phyloP scores from a whole-genome alignment of 2,888 invertebrate species.

The Nasonovia ribisnigri region DNA sequence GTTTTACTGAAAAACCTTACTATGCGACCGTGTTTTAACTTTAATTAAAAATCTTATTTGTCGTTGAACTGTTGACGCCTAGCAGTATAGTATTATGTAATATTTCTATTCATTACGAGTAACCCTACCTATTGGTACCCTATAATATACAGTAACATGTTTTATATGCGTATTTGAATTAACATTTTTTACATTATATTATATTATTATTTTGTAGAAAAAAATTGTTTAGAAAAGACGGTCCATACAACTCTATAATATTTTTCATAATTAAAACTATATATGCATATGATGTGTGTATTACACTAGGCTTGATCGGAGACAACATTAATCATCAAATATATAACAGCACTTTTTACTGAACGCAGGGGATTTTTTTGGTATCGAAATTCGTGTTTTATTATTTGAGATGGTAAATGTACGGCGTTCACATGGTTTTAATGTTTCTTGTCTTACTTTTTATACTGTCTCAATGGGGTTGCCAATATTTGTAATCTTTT shows the following conservation, averaged over 20 bases:
- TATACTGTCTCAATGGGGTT: neutral
- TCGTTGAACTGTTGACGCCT: neutral
- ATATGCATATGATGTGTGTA: neutral
- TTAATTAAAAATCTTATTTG: neutral
- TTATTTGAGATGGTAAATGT: neutral
- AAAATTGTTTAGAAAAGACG: neutral
- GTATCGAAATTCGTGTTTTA: neutral
- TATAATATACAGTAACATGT: neutral
- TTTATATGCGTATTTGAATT: neutral
- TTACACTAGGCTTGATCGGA: neutral
- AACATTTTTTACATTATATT: neutral
- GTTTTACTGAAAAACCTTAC: neutral
- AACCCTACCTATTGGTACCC: neutral
- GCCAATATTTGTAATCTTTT: neutral
- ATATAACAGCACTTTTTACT: neutral
- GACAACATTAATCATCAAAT: neutral
- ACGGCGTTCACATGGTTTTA: neutral
- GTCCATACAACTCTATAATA: neutral
- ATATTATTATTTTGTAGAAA: neutral
- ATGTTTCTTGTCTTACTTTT: neutral
- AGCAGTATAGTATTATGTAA: neutral
- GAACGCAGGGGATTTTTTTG: neutral
- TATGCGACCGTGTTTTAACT: neutral
- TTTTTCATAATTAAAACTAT: neutral
- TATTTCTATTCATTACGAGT: neutral